phyloP scores from a whole-genome alignment of 2,888 invertebrate species.

The Augochlorella aurata region DNA sequence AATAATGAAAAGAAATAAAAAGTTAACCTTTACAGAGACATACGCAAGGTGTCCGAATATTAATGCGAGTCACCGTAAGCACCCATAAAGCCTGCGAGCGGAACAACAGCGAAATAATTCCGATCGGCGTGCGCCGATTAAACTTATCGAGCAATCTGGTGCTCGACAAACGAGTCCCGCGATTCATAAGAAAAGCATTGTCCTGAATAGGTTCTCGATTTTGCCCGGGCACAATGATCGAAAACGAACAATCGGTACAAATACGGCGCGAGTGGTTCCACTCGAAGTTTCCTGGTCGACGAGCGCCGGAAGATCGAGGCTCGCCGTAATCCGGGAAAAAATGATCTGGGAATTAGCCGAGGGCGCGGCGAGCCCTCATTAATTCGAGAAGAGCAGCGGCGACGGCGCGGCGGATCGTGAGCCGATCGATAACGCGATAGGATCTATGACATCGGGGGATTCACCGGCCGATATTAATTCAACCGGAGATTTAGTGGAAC shows the following conservation, averaged over 20 bases:
- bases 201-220: too few species aligned
- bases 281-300: background rate
- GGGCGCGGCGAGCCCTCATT: slow-evolving; percentile 17
- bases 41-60: too few species aligned
- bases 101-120: too few species aligned
- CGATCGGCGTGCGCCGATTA: too few species aligned
- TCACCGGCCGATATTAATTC: slow-evolving; percentile 11
- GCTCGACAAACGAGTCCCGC: too few species aligned
- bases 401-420: background rate
- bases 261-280: background rate
- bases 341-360: slow-evolving; percentile 10
- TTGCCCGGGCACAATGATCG: background rate
- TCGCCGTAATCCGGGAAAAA: slow-evolving; percentile 6
- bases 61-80: too few species aligned
- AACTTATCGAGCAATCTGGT: too few species aligned
- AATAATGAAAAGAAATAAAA: too few species aligned
- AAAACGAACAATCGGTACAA: background rate
- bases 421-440: background rate
- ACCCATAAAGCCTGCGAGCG: too few species aligned
- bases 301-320: background rate
- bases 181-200: too few species aligned
- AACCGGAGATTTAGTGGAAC: slow-evolving; percentile 7
- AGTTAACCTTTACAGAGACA: too few species aligned
- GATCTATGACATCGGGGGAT: slow-evolving; percentile 9
- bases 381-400: slow-evolving; percentile 9